Evolutionary conservation across 2,797 vertebrate species (phyloP).

Genomic region (Cyprinella venusta): DNA sequence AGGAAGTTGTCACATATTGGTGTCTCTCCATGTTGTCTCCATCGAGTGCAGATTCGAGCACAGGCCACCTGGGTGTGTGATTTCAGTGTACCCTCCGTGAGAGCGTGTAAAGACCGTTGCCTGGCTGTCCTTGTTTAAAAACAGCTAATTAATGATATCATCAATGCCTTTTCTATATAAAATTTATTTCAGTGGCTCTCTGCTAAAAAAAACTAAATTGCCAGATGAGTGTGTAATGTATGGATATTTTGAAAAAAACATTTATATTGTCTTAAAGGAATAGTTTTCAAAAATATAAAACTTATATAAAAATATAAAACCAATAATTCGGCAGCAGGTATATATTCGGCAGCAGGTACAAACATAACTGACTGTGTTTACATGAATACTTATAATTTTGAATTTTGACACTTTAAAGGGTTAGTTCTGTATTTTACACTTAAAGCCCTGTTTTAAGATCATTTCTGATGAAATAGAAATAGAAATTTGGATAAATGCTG

Average conservation of each 20-base stretch:
- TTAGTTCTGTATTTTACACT: too few species aligned
- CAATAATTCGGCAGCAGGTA: too few species aligned
- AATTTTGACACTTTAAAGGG: too few species aligned
- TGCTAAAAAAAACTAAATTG: background rate
- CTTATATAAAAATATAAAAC: too few species aligned
- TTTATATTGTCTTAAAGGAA: background rate
- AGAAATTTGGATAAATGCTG: too few species aligned
- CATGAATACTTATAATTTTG: too few species aligned
- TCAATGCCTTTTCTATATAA: conserved; percentile 10
- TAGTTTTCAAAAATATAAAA: too few species aligned
- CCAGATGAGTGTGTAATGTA: background rate
- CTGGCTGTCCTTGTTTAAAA: conserved; percentile 31
- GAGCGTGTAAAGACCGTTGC: conserved; percentile 26
- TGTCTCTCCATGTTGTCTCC: conserved; percentile 40
- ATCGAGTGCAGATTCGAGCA: conserved; percentile 16
- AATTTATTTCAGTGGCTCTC: background rate
- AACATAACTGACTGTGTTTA: too few species aligned
- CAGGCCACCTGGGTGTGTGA: conserved; percentile 43
- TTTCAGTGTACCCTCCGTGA: conserved; percentile 12
- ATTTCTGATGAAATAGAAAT: too few species aligned
- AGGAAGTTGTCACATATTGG: conserved; percentile 73
- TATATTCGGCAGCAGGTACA: too few species aligned
- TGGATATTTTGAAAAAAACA: background rate
- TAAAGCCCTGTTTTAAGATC: too few species aligned
- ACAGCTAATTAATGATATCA: conserved; percentile 44